A percentile compares a stretch with the other conserved stretches of the same genome.
Conservation (phyloP, 2,888 invertebrate genomes). For the Chamaedrilus cognettii region DNA sequence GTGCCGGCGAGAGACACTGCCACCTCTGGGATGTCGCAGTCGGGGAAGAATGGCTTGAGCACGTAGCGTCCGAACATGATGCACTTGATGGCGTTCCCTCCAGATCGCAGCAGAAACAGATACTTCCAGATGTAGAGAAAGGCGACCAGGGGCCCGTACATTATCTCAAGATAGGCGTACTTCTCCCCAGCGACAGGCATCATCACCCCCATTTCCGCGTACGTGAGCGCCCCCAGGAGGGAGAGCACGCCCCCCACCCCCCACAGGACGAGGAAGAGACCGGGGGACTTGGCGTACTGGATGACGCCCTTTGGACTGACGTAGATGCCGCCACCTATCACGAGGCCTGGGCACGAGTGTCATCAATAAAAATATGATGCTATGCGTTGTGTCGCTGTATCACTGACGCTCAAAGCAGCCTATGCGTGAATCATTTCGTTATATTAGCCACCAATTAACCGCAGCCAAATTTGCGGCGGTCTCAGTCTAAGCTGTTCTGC, state of each 20-base stretch:
- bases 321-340: constrained; percentile 34
- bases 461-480: too few species aligned
- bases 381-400: too few species aligned
- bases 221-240: constrained; percentile 81
- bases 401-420: too few species aligned
- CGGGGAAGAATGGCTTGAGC: constrained; percentile 49
- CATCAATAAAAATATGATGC: too few species aligned
- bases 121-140: constrained; percentile 57
- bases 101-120: constrained; percentile 52
- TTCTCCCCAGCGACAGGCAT: constrained; percentile 68
- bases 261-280: constrained; percentile 84
- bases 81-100: constrained; percentile 51
- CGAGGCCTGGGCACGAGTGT: too few species aligned
- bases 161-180: constrained; percentile 62
- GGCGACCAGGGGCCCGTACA: constrained; percentile 54
- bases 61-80: constrained; percentile 55
- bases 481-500: too few species aligned
- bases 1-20: constrained; percentile 46
- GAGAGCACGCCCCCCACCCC: constrained; percentile 77
- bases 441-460: too few species aligned
- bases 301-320: constrained; percentile 28
- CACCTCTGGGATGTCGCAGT: constrained; percentile 44
- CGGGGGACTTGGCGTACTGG: constrained; percentile 68
- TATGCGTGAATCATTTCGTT: too few species aligned
- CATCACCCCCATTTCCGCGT: constrained; percentile 84